Evolutionary conservation across 1,140 invertebrate species (phyloP), one percentile per base, ranked within the genome.

Genomic region (Tetranychus urticae): DNA sequence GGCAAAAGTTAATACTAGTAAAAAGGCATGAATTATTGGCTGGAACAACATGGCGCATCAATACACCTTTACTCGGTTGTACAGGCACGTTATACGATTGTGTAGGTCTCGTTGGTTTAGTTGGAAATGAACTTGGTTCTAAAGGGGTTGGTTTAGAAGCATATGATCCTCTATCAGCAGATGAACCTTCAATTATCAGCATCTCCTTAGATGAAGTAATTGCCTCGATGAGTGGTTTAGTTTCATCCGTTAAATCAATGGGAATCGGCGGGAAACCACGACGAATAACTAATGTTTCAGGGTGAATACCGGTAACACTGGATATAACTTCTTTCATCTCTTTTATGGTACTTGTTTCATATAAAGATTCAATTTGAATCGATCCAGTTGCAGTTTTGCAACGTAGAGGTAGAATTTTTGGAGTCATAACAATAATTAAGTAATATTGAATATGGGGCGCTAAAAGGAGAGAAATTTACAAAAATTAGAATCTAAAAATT

Each of bases 11-110:
- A 68, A 94, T 79, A 70, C 87, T 89, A 60, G 86, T 90, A 73
- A 96, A 96, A 23, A 96, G 77, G 73, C 91, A 96, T 3, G 89
- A 94, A 73, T 96, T 93, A 71, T 96, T 88, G 6, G 89, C 83
- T 63, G 90, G 88, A 47, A 94, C 90, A 54, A 88, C 81, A 74
- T 85, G 82, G 69, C 88, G 84, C 77, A 90, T 81, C 33, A 94
- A 74, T 62, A 89, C 80, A n/a, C 86, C 87, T 52, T 52, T n/a
- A 52, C 23, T 23, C 23, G n/a, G 23, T 31, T 12, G 7, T 52
- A n/a, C 14, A n/a, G 50, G 23, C 23, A 8, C 8, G 31, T 23
- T 33, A 52, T 2, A n/a, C 8, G 14, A 52, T 23, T 52, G 7
- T n/a, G 12, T 31, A 8, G n/a, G n/a, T 31, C 23, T 52, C 13